phyloP scores from a whole-genome alignment of 1,140 invertebrate species.

The Physella acuta region DNA sequence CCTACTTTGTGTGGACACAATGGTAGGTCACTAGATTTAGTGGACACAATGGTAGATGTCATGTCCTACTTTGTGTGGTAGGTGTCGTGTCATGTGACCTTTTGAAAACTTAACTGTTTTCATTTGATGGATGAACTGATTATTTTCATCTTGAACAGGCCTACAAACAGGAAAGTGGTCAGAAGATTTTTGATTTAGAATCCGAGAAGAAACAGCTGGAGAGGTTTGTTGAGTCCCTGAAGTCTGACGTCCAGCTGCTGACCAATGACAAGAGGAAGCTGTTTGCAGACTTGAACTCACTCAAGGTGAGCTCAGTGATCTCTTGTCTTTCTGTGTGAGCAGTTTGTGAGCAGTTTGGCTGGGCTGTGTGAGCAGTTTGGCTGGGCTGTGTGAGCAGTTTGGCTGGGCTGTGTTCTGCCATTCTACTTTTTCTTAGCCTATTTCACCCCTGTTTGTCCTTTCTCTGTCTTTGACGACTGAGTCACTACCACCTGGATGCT shows the following conservation, averaged over 20 bases:
- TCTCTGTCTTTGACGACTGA: background rate
- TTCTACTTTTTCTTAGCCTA: background rate
- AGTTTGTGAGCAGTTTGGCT: background rate
- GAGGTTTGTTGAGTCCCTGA: slow-evolving; percentile 1
- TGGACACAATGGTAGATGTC: too few species aligned
- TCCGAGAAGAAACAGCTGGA: background rate
- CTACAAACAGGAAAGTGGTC: too few species aligned
- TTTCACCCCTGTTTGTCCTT: background rate
- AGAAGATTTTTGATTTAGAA: background rate
- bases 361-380: background rate
- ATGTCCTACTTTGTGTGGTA: too few species aligned
- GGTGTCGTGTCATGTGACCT: too few species aligned
- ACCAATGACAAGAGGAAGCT: background rate
- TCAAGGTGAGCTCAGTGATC: background rate
- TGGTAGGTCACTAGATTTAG: too few species aligned
- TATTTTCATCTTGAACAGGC: too few species aligned
- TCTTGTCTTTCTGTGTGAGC: background rate
- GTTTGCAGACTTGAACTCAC: background rate
- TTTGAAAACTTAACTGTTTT: too few species aligned
- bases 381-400: background rate
- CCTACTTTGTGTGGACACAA: too few species aligned
- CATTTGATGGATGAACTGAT: too few species aligned
- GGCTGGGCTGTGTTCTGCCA: too few species aligned
- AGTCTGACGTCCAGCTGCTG: background rate
- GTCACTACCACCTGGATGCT: background rate